Evolutionary conservation across 2,113 vertebrate genomes (phyloP).

Genomic region (Azemiops feae): DNA sequence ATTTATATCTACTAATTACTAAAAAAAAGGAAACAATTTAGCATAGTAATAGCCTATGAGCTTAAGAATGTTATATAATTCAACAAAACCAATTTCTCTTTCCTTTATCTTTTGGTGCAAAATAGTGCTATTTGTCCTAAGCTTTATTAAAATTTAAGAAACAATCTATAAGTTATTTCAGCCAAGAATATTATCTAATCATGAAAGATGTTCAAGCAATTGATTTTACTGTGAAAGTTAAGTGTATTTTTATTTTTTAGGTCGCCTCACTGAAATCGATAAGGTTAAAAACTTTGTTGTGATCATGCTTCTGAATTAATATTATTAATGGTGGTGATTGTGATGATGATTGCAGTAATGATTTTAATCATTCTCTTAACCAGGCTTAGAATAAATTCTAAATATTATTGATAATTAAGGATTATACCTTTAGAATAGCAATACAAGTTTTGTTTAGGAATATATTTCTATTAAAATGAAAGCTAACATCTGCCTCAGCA

Average conservation of each 20-base stretch:
- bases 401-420: not conserved
- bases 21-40: not conserved
- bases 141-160: not conserved
- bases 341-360: not conserved
- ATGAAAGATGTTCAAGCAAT: not conserved
- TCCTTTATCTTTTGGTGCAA: not conserved
- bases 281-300: not conserved
- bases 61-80: not conserved
- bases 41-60: not conserved
- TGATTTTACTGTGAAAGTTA: not conserved
- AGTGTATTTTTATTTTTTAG: not conserved
- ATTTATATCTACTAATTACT: not conserved
- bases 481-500: conserved; percentile 43
- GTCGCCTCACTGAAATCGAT: not conserved
- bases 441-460: conserved; percentile 18
- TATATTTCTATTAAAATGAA: conserved; percentile 42
- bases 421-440: conserved; percentile 26
- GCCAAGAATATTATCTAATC: not conserved
- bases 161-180: not conserved
- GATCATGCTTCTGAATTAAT: not conserved
- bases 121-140: not conserved
- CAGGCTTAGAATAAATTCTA: not conserved
- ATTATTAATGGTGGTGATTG: not conserved
- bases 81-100: not conserved
- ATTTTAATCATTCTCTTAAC: not conserved